Conservation (phyloP, 2,888 invertebrate genomes). For the Trichopria drosophilae region DNA sequence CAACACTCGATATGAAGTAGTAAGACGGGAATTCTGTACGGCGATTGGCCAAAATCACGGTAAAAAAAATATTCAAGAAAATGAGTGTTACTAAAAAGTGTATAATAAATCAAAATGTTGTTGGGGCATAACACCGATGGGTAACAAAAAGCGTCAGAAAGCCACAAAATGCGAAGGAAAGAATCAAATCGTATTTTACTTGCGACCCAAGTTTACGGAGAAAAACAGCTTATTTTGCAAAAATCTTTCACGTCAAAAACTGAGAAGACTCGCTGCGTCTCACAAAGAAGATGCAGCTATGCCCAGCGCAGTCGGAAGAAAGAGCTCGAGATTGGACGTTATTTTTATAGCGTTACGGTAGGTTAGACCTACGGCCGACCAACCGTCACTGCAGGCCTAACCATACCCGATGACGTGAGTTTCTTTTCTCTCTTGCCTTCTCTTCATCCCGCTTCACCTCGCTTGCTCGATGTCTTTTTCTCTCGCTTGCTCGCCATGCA, state of each 20-base stretch:
- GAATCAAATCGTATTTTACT: too few species aligned
- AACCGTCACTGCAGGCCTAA: constrained; percentile 46
- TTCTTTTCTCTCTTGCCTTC: background rate
- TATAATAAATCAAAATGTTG: constrained; percentile 1
- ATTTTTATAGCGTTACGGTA: constrained; percentile 57
- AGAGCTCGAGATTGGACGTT: too few species aligned
- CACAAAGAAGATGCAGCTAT: too few species aligned
- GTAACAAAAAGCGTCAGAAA: constrained; percentile 1
- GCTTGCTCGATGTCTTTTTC: constrained; percentile 5
- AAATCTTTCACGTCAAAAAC: constrained; percentile 1
- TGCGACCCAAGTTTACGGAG: too few species aligned
- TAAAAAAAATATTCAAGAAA: background rate
- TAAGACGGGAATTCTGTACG: too few species aligned
- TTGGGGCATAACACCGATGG: background rate
- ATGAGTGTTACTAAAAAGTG: too few species aligned
- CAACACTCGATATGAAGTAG: background rate
- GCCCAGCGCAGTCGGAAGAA: too few species aligned
- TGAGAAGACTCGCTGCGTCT: background rate
- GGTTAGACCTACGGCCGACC: constrained; percentile 52
- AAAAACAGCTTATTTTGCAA: too few species aligned
- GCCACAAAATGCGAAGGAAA: background rate
- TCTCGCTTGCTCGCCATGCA: constrained; percentile 40
- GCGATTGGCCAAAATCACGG: too few species aligned
- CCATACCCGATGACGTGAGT: too few species aligned
- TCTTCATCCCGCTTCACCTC: constrained; percentile 13